These are phyloP conservation scores for Diadophis punctatus DNA, from an alignment of 2,113 vertebrate genomes.

Conservation along the genomic window DNA sequence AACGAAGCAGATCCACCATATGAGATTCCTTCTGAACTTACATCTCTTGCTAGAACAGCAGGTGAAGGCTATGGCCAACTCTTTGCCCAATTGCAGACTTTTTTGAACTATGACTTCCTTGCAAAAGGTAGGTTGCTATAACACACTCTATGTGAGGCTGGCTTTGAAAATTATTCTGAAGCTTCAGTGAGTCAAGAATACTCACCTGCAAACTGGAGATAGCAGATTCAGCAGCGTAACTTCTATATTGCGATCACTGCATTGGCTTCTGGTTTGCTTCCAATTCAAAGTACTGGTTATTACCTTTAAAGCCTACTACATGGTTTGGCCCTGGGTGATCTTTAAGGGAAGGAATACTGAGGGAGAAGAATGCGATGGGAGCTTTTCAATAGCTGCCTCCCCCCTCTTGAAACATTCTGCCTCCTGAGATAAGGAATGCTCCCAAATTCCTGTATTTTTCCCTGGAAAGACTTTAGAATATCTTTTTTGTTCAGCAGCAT, in stretches of 20 bases:
- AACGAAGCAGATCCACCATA: not conserved
- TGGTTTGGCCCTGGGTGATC: not conserved
- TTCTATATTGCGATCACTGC: not conserved
- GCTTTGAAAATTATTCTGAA: not conserved
- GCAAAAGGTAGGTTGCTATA: not conserved
- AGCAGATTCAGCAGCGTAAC: not conserved
- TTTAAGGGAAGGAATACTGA: not conserved
- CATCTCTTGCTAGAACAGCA: not conserved
- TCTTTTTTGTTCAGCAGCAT: not conserved
- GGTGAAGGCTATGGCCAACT: not conserved
- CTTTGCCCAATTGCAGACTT: not conserved
- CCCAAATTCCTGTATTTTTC: not conserved
- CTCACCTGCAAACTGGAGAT: not conserved
- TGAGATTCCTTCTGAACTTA: not conserved
- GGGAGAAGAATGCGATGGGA: not conserved
- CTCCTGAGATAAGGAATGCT: not conserved
- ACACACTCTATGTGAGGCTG: not conserved
- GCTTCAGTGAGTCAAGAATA: not conserved
- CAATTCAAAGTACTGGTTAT: not conserved
- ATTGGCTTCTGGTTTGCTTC: not conserved
- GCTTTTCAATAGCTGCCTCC: not conserved
- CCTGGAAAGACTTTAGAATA: not conserved
- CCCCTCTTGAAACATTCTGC: not conserved
- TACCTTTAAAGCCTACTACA: not conserved
- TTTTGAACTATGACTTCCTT: not conserved